Base-by-base conservation (phyloP, 2,113 vertebrate genomes). In the Orientallactaga bullata region DNA sequence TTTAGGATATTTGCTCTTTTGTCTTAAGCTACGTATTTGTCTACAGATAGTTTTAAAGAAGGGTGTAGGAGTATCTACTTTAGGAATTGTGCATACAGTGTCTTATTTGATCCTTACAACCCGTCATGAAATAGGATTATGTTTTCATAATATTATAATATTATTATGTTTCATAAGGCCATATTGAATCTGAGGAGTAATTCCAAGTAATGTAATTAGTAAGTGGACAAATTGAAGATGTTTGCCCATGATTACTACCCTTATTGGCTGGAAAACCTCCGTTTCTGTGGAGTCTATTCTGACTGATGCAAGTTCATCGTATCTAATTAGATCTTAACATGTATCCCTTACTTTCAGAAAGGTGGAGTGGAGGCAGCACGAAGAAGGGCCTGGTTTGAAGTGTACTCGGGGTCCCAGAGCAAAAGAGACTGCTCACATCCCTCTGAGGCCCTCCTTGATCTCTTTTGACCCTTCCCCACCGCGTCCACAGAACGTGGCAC, bases 351-450 rank as follows among this genome's bases (percentile, higher is more conserved):
- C 68, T 90, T 88, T 74, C 78, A 89, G 58, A 61, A 87, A 78
- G 37, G 76, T 58, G 2, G 11, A 42, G 58, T 2, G 1, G 35
- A 69, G 3, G 42, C 63, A 21, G 47, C 35, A 85, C 35, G 24
- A 7, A 85, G 72, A 58, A 47, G 6, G 28, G 30, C 24, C 51
- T 58, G 21, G 32, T 60, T n/a, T 18, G 15, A 78, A 71, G 28
- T 7, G 20, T n/a, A 30, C 18, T 35, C 11, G 28, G 11, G 2
- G 60, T 28, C 66, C 15, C 9, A 16, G 35, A 47, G 30, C 4
- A 0, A 0, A 13, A 3, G 11, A 63, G 32, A 21, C 4, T 1
- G 65, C 28, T 30, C 21, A 17, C 60, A 2, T n/a, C 15, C 15
- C 17, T 35, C 17, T 0, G 23, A 85, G 13, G 16, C 7, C 20